Percentiles rank a stretch among this genome's conserved stretches.
Evolutionary conservation across 2,113 vertebrate genomes (phyloP).

Genomic region (Macroglossus sobrinus): DNA sequence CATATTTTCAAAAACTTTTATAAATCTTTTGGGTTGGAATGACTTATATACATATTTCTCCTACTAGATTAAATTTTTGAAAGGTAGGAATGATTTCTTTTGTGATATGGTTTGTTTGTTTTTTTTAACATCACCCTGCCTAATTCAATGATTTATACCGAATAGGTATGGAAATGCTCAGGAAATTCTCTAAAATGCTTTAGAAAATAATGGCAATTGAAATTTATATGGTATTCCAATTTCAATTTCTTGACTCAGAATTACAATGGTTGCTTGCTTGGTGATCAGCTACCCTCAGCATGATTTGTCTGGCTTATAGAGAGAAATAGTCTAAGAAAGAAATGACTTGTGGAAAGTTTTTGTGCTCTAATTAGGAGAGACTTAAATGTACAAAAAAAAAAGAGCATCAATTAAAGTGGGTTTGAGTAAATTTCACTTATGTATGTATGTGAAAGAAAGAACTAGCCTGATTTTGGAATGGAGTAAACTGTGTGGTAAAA

Average conservation of each 20-base stretch:
- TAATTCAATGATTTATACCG: not conserved
- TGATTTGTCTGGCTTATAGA: not conserved
- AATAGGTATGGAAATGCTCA: not conserved
- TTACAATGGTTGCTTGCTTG: not conserved
- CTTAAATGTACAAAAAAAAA: not conserved
- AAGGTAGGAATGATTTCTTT: not conserved
- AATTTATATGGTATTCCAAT: not conserved
- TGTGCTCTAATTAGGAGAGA: not conserved
- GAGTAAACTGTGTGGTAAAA: not conserved
- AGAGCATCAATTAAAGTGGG: not conserved
- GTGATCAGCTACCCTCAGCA: not conserved
- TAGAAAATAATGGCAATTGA: not conserved
- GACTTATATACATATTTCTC: not conserved
- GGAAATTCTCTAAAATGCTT: not conserved
- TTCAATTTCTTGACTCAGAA: not conserved
- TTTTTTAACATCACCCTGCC: not conserved
- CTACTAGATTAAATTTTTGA: not conserved
- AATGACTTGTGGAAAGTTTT: not conserved
- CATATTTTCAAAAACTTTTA: not conserved
- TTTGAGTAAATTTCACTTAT: not conserved
- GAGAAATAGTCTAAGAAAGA: not conserved
- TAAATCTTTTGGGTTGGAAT: not conserved
- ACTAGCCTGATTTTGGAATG: not conserved
- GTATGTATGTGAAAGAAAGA: not conserved
- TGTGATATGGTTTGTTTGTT: not conserved